Conservation (phyloP, 2,113 vertebrate genomes). For the Proteles cristata region DNA sequence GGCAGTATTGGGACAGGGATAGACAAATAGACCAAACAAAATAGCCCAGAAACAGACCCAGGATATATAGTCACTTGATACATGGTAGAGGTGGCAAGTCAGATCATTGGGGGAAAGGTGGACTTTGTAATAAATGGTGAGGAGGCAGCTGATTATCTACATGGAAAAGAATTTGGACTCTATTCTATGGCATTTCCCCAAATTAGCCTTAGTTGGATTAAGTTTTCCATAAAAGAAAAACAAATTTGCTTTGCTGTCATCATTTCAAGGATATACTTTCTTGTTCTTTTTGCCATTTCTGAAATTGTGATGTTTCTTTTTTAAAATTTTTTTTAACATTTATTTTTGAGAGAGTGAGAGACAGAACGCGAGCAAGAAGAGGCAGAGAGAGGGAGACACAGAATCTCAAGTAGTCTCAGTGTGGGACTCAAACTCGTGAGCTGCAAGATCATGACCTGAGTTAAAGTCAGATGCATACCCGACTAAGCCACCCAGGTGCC, state of each 20-base stretch:
- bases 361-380: no score
- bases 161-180: not conserved
- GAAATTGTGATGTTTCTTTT: not conserved
- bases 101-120: not conserved
- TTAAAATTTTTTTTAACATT: no score
- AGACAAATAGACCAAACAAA: not conserved
- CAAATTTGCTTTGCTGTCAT: not conserved
- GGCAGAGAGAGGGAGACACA: no score
- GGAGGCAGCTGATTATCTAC: not conserved
- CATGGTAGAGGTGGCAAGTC: not conserved
- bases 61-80: not conserved
- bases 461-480: no score
- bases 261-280: not conserved
- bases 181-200: not conserved
- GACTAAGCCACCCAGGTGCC: no score
- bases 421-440: no score
- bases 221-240: not conserved
- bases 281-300: constrained; percentile 8
- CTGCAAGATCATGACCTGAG: no score
- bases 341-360: no score
- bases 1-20: not conserved
- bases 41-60: not conserved
- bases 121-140: not conserved
- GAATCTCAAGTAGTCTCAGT: no score
- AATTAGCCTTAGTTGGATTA: not conserved